Base-by-base conservation (phyloP, 2,113 vertebrate genomes). In the Syngnathus typhle region DNA sequence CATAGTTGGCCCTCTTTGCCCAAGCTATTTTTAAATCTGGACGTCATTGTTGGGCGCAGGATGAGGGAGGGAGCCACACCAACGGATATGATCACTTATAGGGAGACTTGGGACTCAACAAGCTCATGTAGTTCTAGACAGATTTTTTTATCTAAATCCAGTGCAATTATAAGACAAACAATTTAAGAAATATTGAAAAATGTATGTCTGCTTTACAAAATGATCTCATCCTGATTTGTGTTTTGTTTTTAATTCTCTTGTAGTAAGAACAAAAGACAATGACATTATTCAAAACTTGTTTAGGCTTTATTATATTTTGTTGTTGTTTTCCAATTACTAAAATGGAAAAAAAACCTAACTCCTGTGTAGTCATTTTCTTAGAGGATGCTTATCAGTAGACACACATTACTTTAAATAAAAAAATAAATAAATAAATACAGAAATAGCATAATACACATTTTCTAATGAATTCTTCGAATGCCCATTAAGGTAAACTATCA, bases 21-120 rank as follows among this genome's bases (percentile, higher is more conserved):
- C 75, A 78, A 85, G 83, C 78, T 87, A 88, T 89, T 90, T 87
- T 84, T 89, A 88, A 89, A 89, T 83, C 62, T 86, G 82, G 84
- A 85, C 80, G 78, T 81, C 84, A 82, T 72, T 70, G 78, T 82
- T 83, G 89, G 85, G 77, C 60, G 71, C 72, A 66, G 75, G 68
- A 75, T 74, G 78, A 75, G 76, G 74, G 44, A 37, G 66, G 77
- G 71, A 55, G 46, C 46, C 62, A 64, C 72, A 71, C 71, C 10
- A 68, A 69, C 78, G 65, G 81, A 82, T 76, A 76, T 79, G 81
- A 79, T 81, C 72, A 84, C 84, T 85, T 87, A 87, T 74, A 79
- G 41, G 69, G 59, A 75, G 70, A 82, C 75, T 78, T 73, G 70
- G 80, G 80, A 70, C 68, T 68, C 70, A 82, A 84, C 69, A 76